Percentiles rank a stretch among this genome's conserved stretches.
Conservation (phyloP, 2,888 invertebrate genomes). For the Ametastegia equiseti region DNA sequence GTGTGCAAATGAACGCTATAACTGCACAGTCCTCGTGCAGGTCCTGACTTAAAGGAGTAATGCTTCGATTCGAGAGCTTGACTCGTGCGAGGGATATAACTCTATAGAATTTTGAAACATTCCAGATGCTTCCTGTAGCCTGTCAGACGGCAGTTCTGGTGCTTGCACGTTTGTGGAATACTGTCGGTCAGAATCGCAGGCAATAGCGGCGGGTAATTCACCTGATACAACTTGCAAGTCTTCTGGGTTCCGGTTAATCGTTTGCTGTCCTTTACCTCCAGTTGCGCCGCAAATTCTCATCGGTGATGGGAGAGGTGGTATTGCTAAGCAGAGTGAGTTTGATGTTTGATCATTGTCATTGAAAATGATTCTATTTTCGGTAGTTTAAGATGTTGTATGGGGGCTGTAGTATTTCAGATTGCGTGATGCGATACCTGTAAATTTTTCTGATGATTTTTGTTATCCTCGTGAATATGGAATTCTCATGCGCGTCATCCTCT, state of each 20-base stretch:
- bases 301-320: constrained; percentile 23
- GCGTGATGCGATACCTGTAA: background rate
- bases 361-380: too few relatives aligned
- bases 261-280: background rate
- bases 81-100: too few relatives aligned
- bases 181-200: background rate
- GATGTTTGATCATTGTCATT: background rate
- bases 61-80: too few relatives aligned
- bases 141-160: background rate
- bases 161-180: background rate
- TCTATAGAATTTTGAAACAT: background rate
- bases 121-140: background rate
- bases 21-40: background rate
- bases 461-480: background rate
- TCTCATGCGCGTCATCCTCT: background rate
- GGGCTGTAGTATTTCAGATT: background rate
- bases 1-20: too few relatives aligned
- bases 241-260: background rate
- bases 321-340: constrained; percentile 61
- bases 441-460: background rate
- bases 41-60: too few relatives aligned
- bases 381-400: background rate
- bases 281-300: background rate
- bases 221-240: background rate
- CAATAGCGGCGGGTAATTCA: background rate